Base-by-base conservation (phyloP, 1,140 invertebrate genomes). In the Bombus vancouverensis region DNA sequence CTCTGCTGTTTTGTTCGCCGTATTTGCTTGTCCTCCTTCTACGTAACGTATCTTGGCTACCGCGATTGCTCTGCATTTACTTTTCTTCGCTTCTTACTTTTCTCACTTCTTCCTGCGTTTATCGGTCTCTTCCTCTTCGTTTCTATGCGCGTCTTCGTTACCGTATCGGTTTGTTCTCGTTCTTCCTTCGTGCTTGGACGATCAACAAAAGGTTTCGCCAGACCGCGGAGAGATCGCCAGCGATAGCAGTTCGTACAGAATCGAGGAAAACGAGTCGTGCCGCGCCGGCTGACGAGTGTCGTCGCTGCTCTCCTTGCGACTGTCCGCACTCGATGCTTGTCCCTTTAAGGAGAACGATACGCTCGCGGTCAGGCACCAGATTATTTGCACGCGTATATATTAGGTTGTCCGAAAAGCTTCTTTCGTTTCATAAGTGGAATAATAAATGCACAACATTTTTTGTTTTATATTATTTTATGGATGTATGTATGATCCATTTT, bases 171-270 rank as follows among this genome's bases (percentile, higher is more conserved):
- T 28, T 25, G 25, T 13, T 59, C 53, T 37, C 13, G 12, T 28
- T 77, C 65, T 68, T 25, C 39, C 62, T 15, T 47, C 83, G 15
- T 39, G 44, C 76, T 37, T 39, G 37, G 73, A 4, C 76, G 75
- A 18, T 2, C 59, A 28, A 66, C 10, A 22, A 34, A 81, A 78
- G 87, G 87, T 83, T 88, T 83, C 37, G 32, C 72, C 65, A 32
- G 34, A 71, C 13, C 12, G 77, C 28, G 22, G 68, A 42, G 37
- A n/a, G 65, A 89, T 89, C 74, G 80, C 80, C 80, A 32, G 47
- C 37, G 76, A 87, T 76, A 53, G 47, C 87, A 71, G 76, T 89
- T 83, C 76, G 34, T 34, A 18, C 57, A 66, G 85, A 82, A 81
- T 87, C 76, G 78, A 39, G 76, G 42, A 32, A 73, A 34, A 81